phyloP scores from a whole-genome alignment of 2,888 invertebrate genomes.

The Bibio marci region DNA sequence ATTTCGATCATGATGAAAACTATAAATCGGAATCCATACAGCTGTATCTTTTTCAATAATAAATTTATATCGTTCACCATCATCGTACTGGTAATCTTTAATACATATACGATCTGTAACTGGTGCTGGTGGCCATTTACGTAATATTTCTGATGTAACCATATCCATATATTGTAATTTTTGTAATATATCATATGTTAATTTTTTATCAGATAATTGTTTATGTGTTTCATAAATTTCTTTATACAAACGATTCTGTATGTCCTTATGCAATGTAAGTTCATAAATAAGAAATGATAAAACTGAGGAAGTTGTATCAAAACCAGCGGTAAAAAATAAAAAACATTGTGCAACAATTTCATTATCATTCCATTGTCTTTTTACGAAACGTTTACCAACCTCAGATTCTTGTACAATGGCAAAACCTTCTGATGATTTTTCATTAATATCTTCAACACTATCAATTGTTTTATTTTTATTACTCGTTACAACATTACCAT shows the following conservation, averaged over 20 bases:
- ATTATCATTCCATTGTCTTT: slow-evolving; percentile 19
- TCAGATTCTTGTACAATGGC: slow-evolving; percentile 30
- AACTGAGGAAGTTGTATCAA: slow-evolving; percentile 30
- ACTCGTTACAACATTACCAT: slow-evolving; percentile 7
- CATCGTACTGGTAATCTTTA: slow-evolving; percentile 30
- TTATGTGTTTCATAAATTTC: slow-evolving; percentile 32
- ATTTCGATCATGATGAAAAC: slow-evolving; percentile 33
- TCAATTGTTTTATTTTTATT: too few relatives aligned
- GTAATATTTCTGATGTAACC: slow-evolving; percentile 36
- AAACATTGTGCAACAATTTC: slow-evolving; percentile 33
- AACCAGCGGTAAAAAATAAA: slow-evolving; percentile 35
- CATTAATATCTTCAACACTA: neutral
- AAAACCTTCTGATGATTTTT: slow-evolving; percentile 5
- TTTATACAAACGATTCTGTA: slow-evolving; percentile 24
- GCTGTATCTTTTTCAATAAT: slow-evolving; percentile 17
- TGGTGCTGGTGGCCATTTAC: slow-evolving; percentile 31
- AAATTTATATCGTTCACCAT: slow-evolving; percentile 15
- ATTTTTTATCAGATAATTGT: slow-evolving; percentile 22
- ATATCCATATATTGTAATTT: slow-evolving; percentile 42
- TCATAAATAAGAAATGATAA: slow-evolving; percentile 27
- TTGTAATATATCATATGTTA: slow-evolving; percentile 34
- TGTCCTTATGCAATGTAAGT: slow-evolving; percentile 24
- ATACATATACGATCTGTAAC: slow-evolving; percentile 32
- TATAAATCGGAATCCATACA: slow-evolving; percentile 26
- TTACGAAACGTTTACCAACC: slow-evolving; percentile 10